Percentiles rank a stretch among this genome's conserved stretches.
phyloP scores from a whole-genome alignment of 2,888 invertebrate species.

The Eupelmus urozonus region DNA sequence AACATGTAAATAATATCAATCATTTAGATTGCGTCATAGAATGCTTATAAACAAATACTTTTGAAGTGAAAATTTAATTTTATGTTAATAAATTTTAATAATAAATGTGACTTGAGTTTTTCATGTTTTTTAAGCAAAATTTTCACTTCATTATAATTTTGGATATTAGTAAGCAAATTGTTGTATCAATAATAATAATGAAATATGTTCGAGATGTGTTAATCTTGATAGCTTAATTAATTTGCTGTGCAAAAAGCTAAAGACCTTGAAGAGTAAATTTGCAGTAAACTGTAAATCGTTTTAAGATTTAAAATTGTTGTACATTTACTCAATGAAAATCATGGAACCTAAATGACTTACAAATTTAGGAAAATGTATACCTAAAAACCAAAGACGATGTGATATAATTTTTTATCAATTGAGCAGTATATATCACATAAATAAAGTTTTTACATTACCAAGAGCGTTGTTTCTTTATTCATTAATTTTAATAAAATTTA shows the following conservation, averaged over 20 bases:
- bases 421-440: constrained; percentile 2
- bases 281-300: background rate
- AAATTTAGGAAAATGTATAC: background rate
- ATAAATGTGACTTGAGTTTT: background rate
- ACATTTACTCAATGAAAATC: background rate
- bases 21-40: background rate
- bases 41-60: background rate
- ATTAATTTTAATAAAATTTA: background rate
- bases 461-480: background rate
- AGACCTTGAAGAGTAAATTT: background rate
- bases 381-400: background rate
- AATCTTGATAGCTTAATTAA: constrained; percentile 2
- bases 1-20: constrained; percentile 2
- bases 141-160: background rate
- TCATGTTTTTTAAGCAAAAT: background rate
- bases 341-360: background rate
- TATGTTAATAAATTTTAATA: background rate
- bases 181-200: background rate
- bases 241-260: constrained; percentile 9
- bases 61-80: constrained; percentile 7
- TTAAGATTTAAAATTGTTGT: background rate
- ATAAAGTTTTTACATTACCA: background rate
- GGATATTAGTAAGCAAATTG: background rate
- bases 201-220: background rate
- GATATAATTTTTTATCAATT: constrained; percentile 21